Evolutionary conservation across 2,797 vertebrate species (phyloP).

Genomic region (Eulemur coronatus): DNA sequence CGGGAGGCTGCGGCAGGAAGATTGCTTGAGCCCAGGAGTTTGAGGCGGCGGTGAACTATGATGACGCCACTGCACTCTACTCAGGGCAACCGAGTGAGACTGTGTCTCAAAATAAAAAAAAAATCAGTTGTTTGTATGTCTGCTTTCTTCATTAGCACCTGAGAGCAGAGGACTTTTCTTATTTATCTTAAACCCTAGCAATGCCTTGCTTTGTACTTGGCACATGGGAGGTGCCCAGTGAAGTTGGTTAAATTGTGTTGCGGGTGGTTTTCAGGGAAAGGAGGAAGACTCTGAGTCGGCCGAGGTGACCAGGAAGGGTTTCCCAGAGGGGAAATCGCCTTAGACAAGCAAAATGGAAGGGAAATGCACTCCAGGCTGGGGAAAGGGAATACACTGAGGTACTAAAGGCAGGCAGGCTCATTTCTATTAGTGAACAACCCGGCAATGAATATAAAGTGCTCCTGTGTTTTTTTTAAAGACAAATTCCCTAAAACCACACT

Average conservation of each 20-base stretch:
- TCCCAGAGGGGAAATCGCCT: slow-evolving; percentile 33
- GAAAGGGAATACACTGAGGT: neutral
- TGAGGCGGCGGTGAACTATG: too few species aligned
- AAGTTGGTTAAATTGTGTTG: neutral
- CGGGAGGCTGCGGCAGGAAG: too few species aligned
- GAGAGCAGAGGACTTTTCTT: neutral
- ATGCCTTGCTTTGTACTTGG: neutral
- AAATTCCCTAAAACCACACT: slow-evolving; percentile 78
- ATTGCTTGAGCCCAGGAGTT: too few species aligned
- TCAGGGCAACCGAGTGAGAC: too few species aligned
- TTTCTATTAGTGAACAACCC: slow-evolving; percentile 66
- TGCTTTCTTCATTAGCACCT: neutral
- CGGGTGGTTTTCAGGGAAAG: neutral
- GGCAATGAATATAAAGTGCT: slow-evolving; percentile 68
- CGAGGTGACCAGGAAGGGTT: neutral
- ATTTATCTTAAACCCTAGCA: neutral
- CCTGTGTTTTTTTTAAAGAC: slow-evolving; percentile 62
- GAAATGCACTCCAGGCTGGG: slow-evolving; percentile 43
- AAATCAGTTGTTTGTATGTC: neutral
- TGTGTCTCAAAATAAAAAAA: too few species aligned
- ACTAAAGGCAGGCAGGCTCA: slow-evolving; percentile 35
- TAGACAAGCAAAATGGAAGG: slow-evolving; percentile 12
- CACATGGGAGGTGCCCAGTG: neutral
- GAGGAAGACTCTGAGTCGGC: neutral
- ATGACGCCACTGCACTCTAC: too few species aligned